Percentiles rank a stretch among this genome's conserved stretches.
Evolutionary conservation across 2,888 invertebrate genomes (phyloP).

Genomic region (Dromius quadrimaculatus): DNA sequence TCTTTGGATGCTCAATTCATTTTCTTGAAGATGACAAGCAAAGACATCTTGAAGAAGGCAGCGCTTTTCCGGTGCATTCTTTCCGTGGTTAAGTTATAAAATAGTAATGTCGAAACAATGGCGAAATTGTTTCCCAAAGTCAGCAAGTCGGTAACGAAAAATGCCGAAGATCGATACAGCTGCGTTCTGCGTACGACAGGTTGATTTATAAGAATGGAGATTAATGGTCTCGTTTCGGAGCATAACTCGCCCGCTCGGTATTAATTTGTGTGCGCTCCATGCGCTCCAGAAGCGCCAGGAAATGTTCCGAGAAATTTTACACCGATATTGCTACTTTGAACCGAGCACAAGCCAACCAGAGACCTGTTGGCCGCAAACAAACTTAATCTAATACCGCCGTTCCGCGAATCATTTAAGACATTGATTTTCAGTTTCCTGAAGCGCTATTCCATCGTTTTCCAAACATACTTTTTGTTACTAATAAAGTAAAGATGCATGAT

Average conservation of each 20-base stretch:
- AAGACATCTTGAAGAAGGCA: no score
- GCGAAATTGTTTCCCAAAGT: slow-evolving; percentile 51
- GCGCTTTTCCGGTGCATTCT: no score
- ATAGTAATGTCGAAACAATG: slow-evolving; percentile 51
- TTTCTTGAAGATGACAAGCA: no score
- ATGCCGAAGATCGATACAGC: slow-evolving; percentile 54
- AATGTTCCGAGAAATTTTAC: slow-evolving; percentile 40
- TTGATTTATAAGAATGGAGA: slow-evolving; percentile 62
- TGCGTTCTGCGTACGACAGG: slow-evolving; percentile 58
- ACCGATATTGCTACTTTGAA: slow-evolving; percentile 19
- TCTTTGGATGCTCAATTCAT: no score
- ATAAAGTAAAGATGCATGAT: no score
- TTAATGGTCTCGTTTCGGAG: slow-evolving; percentile 60
- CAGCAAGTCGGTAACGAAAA: slow-evolving; percentile 51
- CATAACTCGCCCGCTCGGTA: slow-evolving; percentile 49
- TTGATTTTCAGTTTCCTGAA: not conserved
- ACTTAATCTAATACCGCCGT: not conserved
- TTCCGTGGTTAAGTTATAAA: no score
- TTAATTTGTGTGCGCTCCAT: slow-evolving; percentile 47
- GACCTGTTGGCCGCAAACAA: slow-evolving; percentile 1
- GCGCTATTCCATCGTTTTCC: not conserved
- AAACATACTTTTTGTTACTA: not conserved
- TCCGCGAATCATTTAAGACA: not conserved
- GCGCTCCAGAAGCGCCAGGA: slow-evolving; percentile 21
- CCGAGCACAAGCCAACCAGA: no score